Conservation (phyloP, 1,140 invertebrate genomes). For the Lycorma delicatula region DNA sequence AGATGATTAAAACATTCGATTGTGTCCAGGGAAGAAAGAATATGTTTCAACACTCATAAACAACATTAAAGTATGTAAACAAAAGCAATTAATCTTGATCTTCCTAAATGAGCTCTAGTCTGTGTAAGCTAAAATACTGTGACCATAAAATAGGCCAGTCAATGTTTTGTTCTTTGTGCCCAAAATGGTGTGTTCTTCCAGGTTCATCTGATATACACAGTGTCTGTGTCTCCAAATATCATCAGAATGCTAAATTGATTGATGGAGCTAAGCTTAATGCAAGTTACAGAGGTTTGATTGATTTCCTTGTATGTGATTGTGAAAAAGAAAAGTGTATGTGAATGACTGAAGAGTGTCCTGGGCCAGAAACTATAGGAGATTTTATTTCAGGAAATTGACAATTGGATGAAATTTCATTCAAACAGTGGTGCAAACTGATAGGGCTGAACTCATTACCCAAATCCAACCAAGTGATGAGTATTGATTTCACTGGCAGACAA, state of each 20-base stretch:
- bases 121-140: slow-evolving; percentile 15
- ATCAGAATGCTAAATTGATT: slow-evolving; percentile 18
- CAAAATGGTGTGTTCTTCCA: slow-evolving; percentile 21
- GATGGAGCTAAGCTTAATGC: slow-evolving; percentile 13
- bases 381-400: slow-evolving; percentile 3
- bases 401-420: slow-evolving; percentile 13
- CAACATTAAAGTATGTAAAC: slow-evolving; percentile 14
- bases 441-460: slow-evolving; percentile 8
- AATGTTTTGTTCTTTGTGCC: slow-evolving; percentile 15
- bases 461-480: slow-evolving; percentile 1
- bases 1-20: slow-evolving; percentile 18
- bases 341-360: neutral
- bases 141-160: slow-evolving; percentile 12
- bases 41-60: slow-evolving; percentile 12
- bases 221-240: slow-evolving; percentile 19
- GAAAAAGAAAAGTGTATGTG: slow-evolving; percentile 4
- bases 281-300: slow-evolving; percentile 9
- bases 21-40: slow-evolving; percentile 18
- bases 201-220: slow-evolving; percentile 21
- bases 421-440: slow-evolving; percentile 15
- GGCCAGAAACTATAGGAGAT: neutral
- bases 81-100: slow-evolving; percentile 15
- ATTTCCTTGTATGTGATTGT: slow-evolving; percentile 2
- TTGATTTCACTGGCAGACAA: slow-evolving; percentile 6
- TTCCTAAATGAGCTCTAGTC: slow-evolving; percentile 15